Evolutionary conservation across 2,113 vertebrate species (phyloP), one percentile per base, ranked within the genome.

Genomic region (Siphamia tubifer): DNA sequence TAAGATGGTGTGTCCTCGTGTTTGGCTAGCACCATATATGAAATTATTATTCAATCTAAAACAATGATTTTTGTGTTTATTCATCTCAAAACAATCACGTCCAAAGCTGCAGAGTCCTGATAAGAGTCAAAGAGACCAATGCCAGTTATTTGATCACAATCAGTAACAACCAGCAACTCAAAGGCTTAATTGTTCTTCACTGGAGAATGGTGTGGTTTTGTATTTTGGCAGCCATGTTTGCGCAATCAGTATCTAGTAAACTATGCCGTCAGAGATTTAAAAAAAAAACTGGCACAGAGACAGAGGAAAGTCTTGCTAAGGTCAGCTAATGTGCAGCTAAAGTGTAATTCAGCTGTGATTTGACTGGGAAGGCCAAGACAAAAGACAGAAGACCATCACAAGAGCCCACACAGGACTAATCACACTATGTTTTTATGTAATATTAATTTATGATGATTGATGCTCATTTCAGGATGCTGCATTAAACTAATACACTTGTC

Each of bases 81-180:
- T 82, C 68, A 69, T 64, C 43, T 34, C 56, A 62, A 80, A 60
- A 87, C 84, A 88, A 87, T 83, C 31, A 30, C 4, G 53, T 25
- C 27, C 13, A 34, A 48, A 74, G 69, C 87, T 87, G 83, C 71
- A 35, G 66, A 34, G 61, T 12, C 20, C 64, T 51, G 83, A 89
- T 88, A 83, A 85, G 79, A 79, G 64, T 58, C 57, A 27, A 40
- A 24, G 21, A 35, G 2, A 63, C 24, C 53, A 8, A 27, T 15
- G 65, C 34, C 56, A 43, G 62, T 47, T 36, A 25, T 40, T 58
- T 5, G 25, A 61, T 53, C 43, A 48, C 60, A 73, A 79, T 61
- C 24, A 45, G 17, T 19, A 10, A 13, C 31, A 52, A 54, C 72
- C 67, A 70, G 56, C 42, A 11, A 25, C 48, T 64, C 66, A 38